phyloP scores from a whole-genome alignment of 2,113 vertebrate species.

The Trogon surrucura region DNA sequence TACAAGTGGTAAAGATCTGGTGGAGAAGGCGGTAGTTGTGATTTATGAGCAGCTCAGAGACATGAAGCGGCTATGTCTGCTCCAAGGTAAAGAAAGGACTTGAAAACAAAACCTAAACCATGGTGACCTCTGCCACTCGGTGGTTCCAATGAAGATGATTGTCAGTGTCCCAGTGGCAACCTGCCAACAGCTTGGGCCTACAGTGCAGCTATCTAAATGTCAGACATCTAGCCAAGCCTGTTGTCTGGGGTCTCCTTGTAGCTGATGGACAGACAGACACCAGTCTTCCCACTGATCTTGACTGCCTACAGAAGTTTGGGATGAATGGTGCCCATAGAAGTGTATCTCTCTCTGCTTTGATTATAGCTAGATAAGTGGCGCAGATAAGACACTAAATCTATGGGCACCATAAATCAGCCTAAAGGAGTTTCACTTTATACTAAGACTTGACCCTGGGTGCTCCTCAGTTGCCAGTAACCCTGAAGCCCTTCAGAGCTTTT shows the following conservation, averaged over 20 bases:
- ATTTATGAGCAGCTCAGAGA: not conserved
- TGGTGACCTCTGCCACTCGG: not conserved
- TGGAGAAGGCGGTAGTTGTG: not conserved
- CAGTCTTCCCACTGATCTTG: not conserved
- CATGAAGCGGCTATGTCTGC: rapidly evolving
- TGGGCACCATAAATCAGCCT: not conserved
- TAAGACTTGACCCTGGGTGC: not conserved
- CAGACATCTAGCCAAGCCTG: not conserved
- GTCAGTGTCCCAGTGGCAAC: rapidly evolving
- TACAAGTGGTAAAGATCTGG: not conserved
- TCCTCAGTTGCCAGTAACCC: not conserved
- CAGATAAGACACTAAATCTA: not conserved
- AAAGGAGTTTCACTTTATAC: not conserved
- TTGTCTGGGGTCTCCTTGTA: not conserved
- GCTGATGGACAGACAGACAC: not conserved
- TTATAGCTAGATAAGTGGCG: not conserved
- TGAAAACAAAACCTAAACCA: not conserved
- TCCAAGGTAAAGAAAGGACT: not conserved
- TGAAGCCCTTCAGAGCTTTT: not conserved
- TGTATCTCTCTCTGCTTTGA: not conserved
- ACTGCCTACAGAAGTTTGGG: not conserved
- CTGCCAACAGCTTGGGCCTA: not conserved
- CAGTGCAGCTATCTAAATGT: not conserved
- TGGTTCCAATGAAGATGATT: not conserved
- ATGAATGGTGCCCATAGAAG: not conserved